A percentile compares a stretch with the other conserved stretches of the same genome.
Evolutionary conservation across 53 echinoderm and acorn worm genomes (phyloP).

Genomic region (Zoroaster sp.): DNA sequence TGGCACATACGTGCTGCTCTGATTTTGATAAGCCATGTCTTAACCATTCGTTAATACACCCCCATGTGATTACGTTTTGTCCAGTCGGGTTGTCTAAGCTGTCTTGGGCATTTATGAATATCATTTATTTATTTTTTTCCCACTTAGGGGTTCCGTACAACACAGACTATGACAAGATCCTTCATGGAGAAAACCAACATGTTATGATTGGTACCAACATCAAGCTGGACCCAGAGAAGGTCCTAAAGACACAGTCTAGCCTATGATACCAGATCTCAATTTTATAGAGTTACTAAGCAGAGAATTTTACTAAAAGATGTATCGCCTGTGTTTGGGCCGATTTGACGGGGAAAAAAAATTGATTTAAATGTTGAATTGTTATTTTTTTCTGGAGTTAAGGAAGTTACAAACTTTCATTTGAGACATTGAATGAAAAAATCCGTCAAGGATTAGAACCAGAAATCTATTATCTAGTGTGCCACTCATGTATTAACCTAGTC

Average conservation of each 20-base stretch:
- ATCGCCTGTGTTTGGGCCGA: too few relatives aligned
- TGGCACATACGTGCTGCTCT: too few relatives aligned
- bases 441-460: too few relatives aligned
- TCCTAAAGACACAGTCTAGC: not conserved
- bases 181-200: conserved; percentile 57
- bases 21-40: not conserved
- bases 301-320: too few relatives aligned
- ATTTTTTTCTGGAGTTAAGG: too few relatives aligned
- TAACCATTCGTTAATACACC: not conserved
- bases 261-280: not conserved
- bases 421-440: too few relatives aligned
- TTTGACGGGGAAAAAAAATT: too few relatives aligned
- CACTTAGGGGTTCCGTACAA: conserved; percentile 35
- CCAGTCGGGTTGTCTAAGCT: not conserved
- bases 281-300: too few relatives aligned
- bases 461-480: too few relatives aligned
- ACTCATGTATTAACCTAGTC: too few relatives aligned
- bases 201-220: conserved; percentile 80
- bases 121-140: not conserved
- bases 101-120: not conserved
- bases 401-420: too few relatives aligned
- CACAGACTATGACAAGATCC: conserved; percentile 27
- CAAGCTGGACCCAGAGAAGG: conserved; percentile 58
- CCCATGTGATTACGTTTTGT: not conserved
- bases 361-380: too few relatives aligned